Evolutionary conservation across 2,888 invertebrate species (phyloP), one percentile per base, ranked within the genome.

Genomic region (Geotrupes spiniger): DNA sequence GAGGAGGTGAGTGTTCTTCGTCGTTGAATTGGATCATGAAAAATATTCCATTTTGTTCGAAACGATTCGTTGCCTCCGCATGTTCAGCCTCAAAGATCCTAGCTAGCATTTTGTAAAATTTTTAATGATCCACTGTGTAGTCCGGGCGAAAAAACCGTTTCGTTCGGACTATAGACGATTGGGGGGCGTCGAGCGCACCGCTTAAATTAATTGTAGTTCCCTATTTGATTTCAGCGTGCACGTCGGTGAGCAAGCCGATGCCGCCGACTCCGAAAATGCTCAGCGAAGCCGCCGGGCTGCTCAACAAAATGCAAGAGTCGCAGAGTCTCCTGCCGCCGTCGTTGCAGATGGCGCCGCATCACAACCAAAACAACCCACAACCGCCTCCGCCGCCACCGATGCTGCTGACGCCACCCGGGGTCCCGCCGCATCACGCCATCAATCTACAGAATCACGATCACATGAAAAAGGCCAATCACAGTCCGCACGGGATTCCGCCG

Each of bases 181-280:
- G n/a, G n/a, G n/a, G n/a, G n/a, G n/a, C n/a, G 14, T 21, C 33
- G 8, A 33, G 14, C 11, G 15, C 33, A 12, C 5, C 33, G 33
- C 12, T 15, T 33, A 12, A 33, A 38, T 8, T 17, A 17, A 21
- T 17, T 11, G 8, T 31, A 21, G 43, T 27, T 51, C 63, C 54
- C 59, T 46, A 61, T 74, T 74, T 44, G 75, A 74, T 85, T 61
- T 29, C 60, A 66, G 66, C 66, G 41, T 66, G 66, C 45, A 54
- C 61, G 11, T 37, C 48, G 11, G 43, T 47, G 16, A 73, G 84
- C 76, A 77, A 88, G 81, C 87, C 89, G 41, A 84, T 89, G 84
- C 85, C 87, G 40, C 85, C 87, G 21, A 84, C 85, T 49, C 84
- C 82, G 50, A 89, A 89, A 68, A 84, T 89, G 82, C 80, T 89